Evolutionary conservation across 2,888 invertebrate genomes (phyloP).

Genomic region (Liopterus haemorrhoidalis): DNA sequence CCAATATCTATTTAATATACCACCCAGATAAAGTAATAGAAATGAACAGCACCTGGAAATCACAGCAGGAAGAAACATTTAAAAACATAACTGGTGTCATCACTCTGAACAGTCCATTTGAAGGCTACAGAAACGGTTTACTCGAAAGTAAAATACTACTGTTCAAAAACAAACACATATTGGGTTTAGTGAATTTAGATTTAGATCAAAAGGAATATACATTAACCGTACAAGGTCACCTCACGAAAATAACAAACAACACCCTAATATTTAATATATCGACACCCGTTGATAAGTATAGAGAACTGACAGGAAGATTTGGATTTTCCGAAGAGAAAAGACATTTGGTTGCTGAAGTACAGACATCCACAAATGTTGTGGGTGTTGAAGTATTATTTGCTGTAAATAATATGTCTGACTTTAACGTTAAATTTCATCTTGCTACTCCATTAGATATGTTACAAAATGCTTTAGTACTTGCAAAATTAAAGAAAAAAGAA

Average conservation of each 20-base stretch:
- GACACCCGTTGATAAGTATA: constrained; percentile 63
- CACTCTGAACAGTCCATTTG: constrained; percentile 60
- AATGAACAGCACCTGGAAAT: constrained; percentile 64
- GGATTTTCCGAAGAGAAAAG: constrained; percentile 65
- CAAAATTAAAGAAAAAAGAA: constrained; percentile 61
- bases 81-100: constrained; percentile 64
- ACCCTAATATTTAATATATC: constrained; percentile 70
- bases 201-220: constrained; percentile 65
- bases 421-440: constrained; percentile 66
- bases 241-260: constrained; percentile 66
- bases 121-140: constrained; percentile 63
- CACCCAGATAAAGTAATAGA: constrained; percentile 62
- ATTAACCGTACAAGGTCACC: too few species aligned
- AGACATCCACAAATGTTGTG: constrained; percentile 61
- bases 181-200: constrained; percentile 64
- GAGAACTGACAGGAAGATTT: constrained; percentile 60
- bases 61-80: constrained; percentile 50
- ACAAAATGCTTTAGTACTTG: constrained; percentile 59
- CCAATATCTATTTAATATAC: constrained; percentile 51
- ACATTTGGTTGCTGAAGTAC: constrained; percentile 68
- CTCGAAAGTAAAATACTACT: constrained; percentile 61
- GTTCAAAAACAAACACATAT: constrained; percentile 57
- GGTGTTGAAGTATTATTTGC: constrained; percentile 64
- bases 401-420: constrained; percentile 58
- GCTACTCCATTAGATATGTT: constrained; percentile 69